Evolutionary conservation across 1,140 invertebrate genomes (phyloP), one percentile per base, ranked within the genome.

Genomic region (Artemia franciscana): DNA sequence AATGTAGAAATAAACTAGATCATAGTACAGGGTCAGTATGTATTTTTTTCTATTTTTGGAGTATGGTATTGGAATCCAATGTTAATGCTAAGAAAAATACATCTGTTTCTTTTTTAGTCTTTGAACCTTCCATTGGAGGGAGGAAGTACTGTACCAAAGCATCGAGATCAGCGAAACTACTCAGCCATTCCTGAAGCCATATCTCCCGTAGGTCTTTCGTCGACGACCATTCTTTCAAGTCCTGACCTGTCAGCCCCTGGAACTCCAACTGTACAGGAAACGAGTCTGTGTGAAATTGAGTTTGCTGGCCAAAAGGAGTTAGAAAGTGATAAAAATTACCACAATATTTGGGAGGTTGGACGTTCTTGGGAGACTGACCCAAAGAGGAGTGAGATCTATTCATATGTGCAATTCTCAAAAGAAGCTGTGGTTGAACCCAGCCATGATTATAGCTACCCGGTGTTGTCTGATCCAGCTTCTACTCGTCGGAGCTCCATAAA

Each of bases 381-480:
- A 18, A 51, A 51, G 39, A 51, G 39, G 39, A 51, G 39, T 18
- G 82, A 85, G 66, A 80, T 79, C 67, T 86, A 88, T 73, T 84
- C 86, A 18, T 92, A 92, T 70, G 88, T 92, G 56, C 86, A 90
- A 69, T 79, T 92, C 68, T 84, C 84, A 26, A 72, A 72, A 62
- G 72, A 71, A 65, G 70, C 71, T 63, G 39, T 1, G 57, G 62
- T 56, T 23, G 62, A 26, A 24, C 78, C 83, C 58, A 78, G 83
- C 58, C 85, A 88, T 69, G 86, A 90, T 61, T 90, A 89, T 73
- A 81, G 84, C 62, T 89, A 89, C 74, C 85, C 86, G 2, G 77
- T 82, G 63, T 78, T 86, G 63, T 82, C 84, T 30, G 80, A 68
- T 56, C 65, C 67, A 21, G 63, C 23, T n/a, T 60, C 63, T 5